Evolutionary conservation across 1,140 invertebrate genomes (phyloP).

Genomic region (Palaemon carinicauda): DNA sequence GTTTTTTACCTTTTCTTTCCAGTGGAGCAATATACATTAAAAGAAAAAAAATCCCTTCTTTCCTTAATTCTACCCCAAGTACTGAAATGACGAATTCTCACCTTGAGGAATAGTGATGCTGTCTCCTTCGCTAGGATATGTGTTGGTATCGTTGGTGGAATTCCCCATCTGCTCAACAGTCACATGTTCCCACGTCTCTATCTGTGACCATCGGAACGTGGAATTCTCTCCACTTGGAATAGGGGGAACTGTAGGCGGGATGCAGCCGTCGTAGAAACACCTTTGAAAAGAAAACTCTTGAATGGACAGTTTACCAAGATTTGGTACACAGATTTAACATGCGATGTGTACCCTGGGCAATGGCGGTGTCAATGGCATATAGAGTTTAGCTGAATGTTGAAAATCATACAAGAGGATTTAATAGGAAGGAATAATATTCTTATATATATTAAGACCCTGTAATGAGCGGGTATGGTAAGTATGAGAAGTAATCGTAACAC

Average conservation of each 20-base stretch:
- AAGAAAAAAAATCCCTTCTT: too few relatives aligned
- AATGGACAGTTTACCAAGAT: too few relatives aligned
- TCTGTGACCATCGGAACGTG: conserved; percentile 22
- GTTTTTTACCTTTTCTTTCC: too few relatives aligned
- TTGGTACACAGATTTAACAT: too few relatives aligned
- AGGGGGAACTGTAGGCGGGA: conserved; percentile 17
- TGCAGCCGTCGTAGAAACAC: conserved; percentile 28
- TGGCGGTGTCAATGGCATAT: too few relatives aligned
- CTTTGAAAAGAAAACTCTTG: neutral
- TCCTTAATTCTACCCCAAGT: too few relatives aligned
- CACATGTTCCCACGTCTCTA: neutral
- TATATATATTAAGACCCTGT: neutral
- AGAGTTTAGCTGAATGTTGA: too few relatives aligned
- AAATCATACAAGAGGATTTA: too few relatives aligned
- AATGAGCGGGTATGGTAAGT: neutral
- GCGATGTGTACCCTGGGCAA: too few relatives aligned
- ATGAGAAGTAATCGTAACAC: too few relatives aligned
- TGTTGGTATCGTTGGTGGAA: neutral
- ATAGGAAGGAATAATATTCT: neutral
- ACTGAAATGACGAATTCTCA: neutral
- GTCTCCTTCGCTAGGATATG: neutral
- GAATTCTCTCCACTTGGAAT: neutral
- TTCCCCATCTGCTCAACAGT: neutral
- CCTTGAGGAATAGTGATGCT: neutral
- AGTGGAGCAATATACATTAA: too few relatives aligned